A percentile compares a stretch with the other conserved stretches of the same genome.
Evolutionary conservation across 2,113 vertebrate genomes (phyloP).

Genomic region (Antechinus stuartii): DNA sequence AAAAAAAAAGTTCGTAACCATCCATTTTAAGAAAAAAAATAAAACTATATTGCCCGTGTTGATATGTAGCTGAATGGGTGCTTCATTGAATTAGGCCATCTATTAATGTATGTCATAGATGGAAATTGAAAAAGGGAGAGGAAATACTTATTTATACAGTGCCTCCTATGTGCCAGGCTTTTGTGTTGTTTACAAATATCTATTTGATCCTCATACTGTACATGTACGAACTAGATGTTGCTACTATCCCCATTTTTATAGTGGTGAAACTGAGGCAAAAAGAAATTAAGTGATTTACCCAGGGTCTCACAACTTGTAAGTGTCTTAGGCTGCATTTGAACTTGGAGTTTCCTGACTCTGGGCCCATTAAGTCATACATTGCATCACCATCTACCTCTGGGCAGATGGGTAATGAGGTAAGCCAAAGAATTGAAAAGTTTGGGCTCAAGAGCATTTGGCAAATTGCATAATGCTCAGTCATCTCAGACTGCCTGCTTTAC

Average conservation of each 20-base stretch:
- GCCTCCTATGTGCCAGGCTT: neutral
- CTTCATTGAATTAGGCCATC: neutral
- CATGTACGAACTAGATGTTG: neutral
- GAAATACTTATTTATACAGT: neutral
- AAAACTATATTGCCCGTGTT: neutral
- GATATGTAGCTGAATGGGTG: neutral
- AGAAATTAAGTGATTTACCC: neutral
- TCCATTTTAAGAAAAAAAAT: neutral
- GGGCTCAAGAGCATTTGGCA: neutral
- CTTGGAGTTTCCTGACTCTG: neutral
- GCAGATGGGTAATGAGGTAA: neutral
- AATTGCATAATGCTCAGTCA: neutral
- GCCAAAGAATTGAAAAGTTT: neutral
- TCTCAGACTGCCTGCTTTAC: neutral
- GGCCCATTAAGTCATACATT: neutral
- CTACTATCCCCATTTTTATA: neutral
- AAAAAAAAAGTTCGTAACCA: neutral
- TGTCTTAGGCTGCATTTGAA: neutral
- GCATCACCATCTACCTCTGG: neutral
- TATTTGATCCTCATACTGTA: neutral
- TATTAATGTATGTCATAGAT: neutral
- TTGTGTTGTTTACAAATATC: neutral
- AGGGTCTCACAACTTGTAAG: neutral
- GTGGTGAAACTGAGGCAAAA: neutral
- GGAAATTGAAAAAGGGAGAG: neutral